These are phyloP conservation scores for Candoia aspera DNA, from an alignment of 2,113 vertebrate genomes.

Conservation along the genomic window DNA sequence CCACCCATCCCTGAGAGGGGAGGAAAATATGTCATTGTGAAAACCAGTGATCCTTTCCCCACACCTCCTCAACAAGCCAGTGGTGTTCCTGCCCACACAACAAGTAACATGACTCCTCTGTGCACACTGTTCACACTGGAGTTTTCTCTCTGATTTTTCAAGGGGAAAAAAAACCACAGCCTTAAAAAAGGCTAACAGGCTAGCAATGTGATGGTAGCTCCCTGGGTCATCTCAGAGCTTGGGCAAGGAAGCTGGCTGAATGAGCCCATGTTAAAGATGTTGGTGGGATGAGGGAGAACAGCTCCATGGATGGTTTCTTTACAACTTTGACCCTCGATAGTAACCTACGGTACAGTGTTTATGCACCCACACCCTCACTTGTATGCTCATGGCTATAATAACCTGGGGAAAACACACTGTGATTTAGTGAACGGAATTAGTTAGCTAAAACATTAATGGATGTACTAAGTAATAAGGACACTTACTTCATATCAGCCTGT, in stretches of 20 bases:
- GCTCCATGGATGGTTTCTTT: not conserved
- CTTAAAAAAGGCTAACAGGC: not conserved
- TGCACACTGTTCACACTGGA: too few relatives aligned
- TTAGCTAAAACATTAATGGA: conserved; percentile 7
- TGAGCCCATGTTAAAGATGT: not conserved
- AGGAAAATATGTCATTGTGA: not conserved
- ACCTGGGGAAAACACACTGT: conserved; percentile 7
- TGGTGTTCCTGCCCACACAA: not conserved
- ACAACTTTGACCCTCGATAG: not conserved
- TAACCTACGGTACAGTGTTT: too few relatives aligned
- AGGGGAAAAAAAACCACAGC: too few relatives aligned
- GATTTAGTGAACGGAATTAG: not conserved
- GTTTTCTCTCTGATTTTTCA: too few relatives aligned
- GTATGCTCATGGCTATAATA: not conserved
- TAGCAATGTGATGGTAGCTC: not conserved
- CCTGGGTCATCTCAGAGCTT: not conserved
- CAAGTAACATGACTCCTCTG: too few relatives aligned
- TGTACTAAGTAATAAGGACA: not conserved
- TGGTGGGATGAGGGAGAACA: not conserved
- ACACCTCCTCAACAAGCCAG: not conserved
- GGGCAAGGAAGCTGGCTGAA: not conserved
- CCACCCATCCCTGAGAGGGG: not conserved
- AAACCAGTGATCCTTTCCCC: too few relatives aligned
- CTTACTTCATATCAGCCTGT: conserved; percentile 27
- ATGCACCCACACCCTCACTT: not conserved